Percentiles rank a stretch among this genome's conserved stretches.
phyloP scores from a whole-genome alignment of 2,113 vertebrate species.

The Cryptotis parvus region DNA sequence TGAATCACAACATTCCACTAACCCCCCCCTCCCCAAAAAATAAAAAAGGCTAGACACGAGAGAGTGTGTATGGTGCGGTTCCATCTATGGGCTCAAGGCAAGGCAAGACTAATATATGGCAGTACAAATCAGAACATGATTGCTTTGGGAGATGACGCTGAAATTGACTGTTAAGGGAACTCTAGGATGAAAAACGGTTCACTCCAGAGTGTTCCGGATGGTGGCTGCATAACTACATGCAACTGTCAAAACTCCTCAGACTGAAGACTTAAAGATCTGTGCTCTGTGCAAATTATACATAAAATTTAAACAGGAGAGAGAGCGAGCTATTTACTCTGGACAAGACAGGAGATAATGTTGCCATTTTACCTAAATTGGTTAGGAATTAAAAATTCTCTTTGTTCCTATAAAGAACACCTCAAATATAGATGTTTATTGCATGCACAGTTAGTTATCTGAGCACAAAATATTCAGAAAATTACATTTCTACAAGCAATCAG shows the following conservation, averaged over 20 bases:
- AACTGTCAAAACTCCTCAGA: neutral
- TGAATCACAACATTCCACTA: neutral
- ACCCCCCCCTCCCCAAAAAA: too few species aligned
- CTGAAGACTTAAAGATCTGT: neutral
- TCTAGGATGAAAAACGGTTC: neutral
- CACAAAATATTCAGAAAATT: conserved; percentile 50
- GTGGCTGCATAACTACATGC: neutral
- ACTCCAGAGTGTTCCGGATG: neutral
- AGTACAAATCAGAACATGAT: neutral
- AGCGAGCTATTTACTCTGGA: neutral
- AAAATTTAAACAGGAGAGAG: neutral
- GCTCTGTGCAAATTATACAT: neutral
- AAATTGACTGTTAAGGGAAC: neutral
- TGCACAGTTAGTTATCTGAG: conserved; percentile 37
- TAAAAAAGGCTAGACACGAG: neutral
- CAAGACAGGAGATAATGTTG: neutral
- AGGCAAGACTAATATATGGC: neutral
- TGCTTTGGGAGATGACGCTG: neutral
- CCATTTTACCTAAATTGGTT: conserved; percentile 46
- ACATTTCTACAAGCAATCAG: conserved; percentile 17
- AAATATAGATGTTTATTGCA: conserved; percentile 3
- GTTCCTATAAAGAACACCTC: neutral
- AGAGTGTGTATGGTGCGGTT: neutral
- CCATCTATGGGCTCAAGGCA: neutral
- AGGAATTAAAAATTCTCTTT: conserved; percentile 42